These are phyloP conservation scores for Rhodophaea formosa DNA, from an alignment of 2,888 invertebrate species.

Conservation along the genomic window DNA sequence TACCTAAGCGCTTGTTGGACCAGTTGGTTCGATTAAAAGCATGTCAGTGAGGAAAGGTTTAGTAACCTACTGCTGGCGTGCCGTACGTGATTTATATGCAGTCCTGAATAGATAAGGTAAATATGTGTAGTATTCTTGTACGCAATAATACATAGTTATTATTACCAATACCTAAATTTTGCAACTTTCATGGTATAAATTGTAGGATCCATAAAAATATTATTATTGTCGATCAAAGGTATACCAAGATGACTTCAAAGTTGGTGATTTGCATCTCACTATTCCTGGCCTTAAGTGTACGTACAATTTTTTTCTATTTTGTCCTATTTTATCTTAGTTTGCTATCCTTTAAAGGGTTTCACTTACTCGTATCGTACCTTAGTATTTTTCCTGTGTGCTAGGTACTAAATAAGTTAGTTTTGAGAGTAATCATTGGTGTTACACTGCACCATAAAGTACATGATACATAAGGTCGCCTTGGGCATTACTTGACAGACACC, in stretches of 20 bases:
- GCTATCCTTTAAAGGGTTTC: too few relatives aligned
- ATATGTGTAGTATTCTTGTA: neutral
- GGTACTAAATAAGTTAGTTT: too few relatives aligned
- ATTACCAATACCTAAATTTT: neutral
- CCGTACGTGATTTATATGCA: slow-evolving; percentile 4
- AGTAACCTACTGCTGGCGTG: neutral
- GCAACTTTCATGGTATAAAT: slow-evolving; percentile 8
- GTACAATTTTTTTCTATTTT: slow-evolving; percentile 5
- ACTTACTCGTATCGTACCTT: too few relatives aligned
- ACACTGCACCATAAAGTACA: too few relatives aligned
- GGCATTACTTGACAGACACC: too few relatives aligned
- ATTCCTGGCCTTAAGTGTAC: slow-evolving; percentile 23
- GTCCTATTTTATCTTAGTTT: neutral
- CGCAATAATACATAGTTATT: neutral
- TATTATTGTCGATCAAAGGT: neutral
- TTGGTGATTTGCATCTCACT: slow-evolving; percentile 22
- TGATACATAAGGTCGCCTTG: too few relatives aligned
- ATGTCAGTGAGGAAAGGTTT: neutral
- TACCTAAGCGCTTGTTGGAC: too few relatives aligned
- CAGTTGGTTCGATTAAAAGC: neutral
- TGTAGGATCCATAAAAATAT: neutral
- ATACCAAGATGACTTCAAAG: slow-evolving; percentile 24
- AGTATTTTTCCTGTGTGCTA: too few relatives aligned
- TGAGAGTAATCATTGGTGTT: too few relatives aligned
- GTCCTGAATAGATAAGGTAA: slow-evolving; percentile 12